A percentile compares a stretch with the other conserved stretches of the same genome.
These are phyloP conservation scores for Drosophila leonis DNA, from an alignment of 2,888 invertebrate genomes.

Conservation along the genomic window DNA sequence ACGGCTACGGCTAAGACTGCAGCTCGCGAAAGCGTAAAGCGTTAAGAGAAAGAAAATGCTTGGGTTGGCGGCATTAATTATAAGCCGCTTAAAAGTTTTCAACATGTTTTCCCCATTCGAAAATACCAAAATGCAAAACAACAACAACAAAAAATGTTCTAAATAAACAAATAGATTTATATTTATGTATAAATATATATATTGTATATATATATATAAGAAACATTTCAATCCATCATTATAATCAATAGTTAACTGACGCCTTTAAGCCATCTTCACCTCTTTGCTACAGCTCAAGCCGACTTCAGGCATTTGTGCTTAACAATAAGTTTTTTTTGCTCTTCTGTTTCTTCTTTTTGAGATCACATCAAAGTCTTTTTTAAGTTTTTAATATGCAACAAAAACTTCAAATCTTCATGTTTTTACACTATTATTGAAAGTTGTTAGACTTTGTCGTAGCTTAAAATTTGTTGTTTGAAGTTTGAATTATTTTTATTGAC, in stretches of 20 bases:
- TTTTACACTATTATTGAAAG: neutral
- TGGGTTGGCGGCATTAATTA: constrained; percentile 73
- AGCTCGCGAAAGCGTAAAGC: constrained; percentile 54
- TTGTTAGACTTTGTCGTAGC: neutral
- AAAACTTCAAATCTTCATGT: constrained; percentile 2
- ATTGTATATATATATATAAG: neutral
- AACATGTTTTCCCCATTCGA: constrained; percentile 72
- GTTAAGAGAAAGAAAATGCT: constrained; percentile 81
- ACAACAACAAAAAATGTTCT: constrained; percentile 10
- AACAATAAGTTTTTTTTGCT: constrained; percentile 1
- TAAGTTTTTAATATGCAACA: constrained; percentile 7
- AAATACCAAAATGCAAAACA: constrained; percentile 27
- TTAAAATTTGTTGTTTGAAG: neutral
- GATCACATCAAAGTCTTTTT: constrained; percentile 21
- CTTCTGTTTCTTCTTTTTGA: neutral
- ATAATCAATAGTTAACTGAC: constrained; percentile 36
- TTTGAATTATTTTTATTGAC: neutral
- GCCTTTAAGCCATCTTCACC: constrained; percentile 23
- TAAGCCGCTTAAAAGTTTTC: constrained; percentile 82
- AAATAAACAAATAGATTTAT: constrained; percentile 14
- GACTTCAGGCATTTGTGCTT: neutral
- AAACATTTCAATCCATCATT: neutral
- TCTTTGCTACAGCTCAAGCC: constrained; percentile 6
- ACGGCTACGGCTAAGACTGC: constrained; percentile 19
- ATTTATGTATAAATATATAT: neutral